phyloP scores from a whole-genome alignment of 1,140 invertebrate genomes.

The Periplaneta americana region DNA sequence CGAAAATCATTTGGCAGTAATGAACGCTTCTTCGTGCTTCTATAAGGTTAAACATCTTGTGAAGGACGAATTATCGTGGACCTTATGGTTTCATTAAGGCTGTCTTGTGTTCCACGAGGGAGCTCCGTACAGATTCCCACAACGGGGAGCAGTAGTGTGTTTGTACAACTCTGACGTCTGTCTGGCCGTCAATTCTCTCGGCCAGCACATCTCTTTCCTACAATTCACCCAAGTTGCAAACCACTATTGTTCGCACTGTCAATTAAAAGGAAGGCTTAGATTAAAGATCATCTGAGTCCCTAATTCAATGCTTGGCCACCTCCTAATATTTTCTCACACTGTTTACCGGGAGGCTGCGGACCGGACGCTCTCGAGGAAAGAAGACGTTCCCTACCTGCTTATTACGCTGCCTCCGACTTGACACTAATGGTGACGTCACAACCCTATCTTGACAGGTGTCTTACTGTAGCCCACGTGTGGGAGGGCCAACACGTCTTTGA shows the following conservation, averaged over 20 bases:
- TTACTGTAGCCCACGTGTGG: not conserved
- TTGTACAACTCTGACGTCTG: not conserved
- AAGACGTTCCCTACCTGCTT: not conserved
- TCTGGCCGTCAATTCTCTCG: not conserved
- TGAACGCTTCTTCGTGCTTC: no score
- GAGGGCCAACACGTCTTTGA: not conserved
- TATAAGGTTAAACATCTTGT: no score
- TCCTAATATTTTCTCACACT: not conserved
- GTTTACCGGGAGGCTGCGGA: not conserved
- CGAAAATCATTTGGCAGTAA: no score
- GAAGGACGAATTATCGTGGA: no score
- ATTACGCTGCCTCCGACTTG: not conserved
- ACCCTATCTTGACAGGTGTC: constrained; percentile 1
- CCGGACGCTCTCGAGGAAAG: no score
- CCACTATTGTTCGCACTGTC: not conserved
- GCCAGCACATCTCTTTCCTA: not conserved
- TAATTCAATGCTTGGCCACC: not conserved
- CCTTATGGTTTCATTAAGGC: no score
- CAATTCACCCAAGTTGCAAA: not conserved
- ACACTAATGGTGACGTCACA: not conserved
- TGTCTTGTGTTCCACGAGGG: no score
- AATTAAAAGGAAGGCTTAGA: not conserved
- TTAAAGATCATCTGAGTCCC: not conserved
- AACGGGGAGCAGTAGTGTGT: not conserved
- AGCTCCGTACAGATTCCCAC: no score